Percentiles rank a stretch among this genome's conserved stretches.
Conservation (phyloP, 2,888 invertebrate species). For the Drosophila dives region DNA sequence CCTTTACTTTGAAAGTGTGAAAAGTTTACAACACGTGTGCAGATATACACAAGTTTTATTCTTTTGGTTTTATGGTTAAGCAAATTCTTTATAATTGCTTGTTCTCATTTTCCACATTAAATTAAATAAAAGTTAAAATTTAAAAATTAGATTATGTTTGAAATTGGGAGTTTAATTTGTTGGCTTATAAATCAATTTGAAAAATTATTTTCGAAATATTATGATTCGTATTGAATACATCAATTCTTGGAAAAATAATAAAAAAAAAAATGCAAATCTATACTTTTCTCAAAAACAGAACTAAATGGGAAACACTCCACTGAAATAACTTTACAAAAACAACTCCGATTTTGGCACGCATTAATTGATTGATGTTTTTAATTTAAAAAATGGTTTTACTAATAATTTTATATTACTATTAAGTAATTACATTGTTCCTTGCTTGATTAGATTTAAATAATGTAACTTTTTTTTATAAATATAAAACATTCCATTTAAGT, state of each 20-base stretch:
- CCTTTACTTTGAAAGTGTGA: constrained; percentile 40
- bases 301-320: neutral
- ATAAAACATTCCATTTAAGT: neutral
- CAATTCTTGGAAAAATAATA: neutral
- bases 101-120: neutral
- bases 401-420: neutral
- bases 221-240: neutral
- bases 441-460: neutral
- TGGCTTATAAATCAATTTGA: no score
- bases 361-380: neutral
- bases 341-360: neutral
- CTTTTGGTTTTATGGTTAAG: neutral
- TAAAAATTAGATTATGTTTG: neutral
- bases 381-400: neutral
- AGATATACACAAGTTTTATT: neutral
- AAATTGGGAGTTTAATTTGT: neutral
- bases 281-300: neutral
- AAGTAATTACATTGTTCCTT: neutral
- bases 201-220: no score
- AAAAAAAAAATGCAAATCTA: neutral
- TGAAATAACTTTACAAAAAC: neutral
- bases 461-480: neutral
- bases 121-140: neutral
- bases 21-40: constrained; percentile 52
- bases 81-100: neutral